Evolutionary conservation across 2,888 invertebrate species (phyloP).

Genomic region (Ellobium chinense): DNA sequence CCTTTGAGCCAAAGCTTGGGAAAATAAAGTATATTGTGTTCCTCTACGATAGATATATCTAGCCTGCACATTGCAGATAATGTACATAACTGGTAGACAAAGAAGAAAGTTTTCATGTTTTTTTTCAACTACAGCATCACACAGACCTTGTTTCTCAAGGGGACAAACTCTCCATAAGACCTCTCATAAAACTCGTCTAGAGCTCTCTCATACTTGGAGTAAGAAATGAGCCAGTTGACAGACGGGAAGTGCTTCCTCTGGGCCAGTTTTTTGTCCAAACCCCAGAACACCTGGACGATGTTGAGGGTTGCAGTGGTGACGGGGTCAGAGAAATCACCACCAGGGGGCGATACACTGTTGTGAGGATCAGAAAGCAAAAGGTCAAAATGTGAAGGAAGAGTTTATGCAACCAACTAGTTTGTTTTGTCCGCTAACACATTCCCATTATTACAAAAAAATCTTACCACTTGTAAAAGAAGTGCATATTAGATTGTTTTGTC

Average conservation of each 20-base stretch:
- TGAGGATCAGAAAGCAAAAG: conserved; percentile 49
- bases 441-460: no score
- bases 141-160: conserved; percentile 93
- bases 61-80: no score
- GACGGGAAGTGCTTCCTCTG: conserved; percentile 99
- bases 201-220: conserved; percentile 99
- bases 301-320: conserved; percentile 99
- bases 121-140: no score
- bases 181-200: conserved; percentile 99
- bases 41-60: no score
- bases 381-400: neutral
- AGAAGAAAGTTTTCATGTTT: no score
- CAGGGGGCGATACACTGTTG: conserved; percentile 97
- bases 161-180: conserved; percentile 97
- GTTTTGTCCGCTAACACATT: no score
- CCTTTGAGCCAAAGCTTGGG: no score
- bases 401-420: neutral
- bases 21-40: no score
- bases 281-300: conserved; percentile 99
- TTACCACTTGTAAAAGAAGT: no score
- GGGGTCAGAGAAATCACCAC: conserved; percentile 99
- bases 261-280: conserved; percentile 98
- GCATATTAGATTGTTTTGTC: no score
- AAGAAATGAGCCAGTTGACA: conserved; percentile 99
- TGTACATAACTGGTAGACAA: no score